phyloP scores from a whole-genome alignment of 2,113 vertebrate species.

The Caranx melampygus region DNA sequence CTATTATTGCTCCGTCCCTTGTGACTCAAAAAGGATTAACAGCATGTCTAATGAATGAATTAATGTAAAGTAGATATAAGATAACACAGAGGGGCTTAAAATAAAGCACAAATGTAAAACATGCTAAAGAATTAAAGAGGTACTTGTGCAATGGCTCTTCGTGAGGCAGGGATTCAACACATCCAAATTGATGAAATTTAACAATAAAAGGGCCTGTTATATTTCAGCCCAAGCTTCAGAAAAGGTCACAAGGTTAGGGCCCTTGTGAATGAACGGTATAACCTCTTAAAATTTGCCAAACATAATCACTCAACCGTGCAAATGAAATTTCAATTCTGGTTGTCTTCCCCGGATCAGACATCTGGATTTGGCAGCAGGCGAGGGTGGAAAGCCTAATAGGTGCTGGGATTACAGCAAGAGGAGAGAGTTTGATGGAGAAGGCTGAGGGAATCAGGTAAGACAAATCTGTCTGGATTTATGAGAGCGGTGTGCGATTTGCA shows the following conservation, averaged over 20 bases:
- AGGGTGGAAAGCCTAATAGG: constrained; percentile 44
- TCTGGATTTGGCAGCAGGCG: constrained; percentile 19
- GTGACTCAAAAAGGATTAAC: no score
- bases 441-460: constrained; percentile 53
- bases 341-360: constrained; percentile 37
- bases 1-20: no score
- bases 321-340: constrained; percentile 42
- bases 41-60: no score
- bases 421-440: constrained; percentile 28
- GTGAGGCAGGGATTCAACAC: not conserved
- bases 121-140: not conserved
- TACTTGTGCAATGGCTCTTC: not conserved
- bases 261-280: constrained; percentile 10
- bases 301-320: not conserved
- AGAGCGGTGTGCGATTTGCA: constrained; percentile 52
- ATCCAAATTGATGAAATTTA: not conserved
- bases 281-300: constrained; percentile 12
- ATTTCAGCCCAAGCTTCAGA: constrained; percentile 11
- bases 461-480: constrained; percentile 69
- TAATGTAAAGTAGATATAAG: not conserved
- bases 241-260: constrained; percentile 15
- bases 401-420: constrained; percentile 37
- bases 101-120: not conserved
- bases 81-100: constrained; percentile 8
- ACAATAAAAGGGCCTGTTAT: not conserved